Evolutionary conservation across 2,888 invertebrate genomes (phyloP).

Genomic region (Melanotus villosus): DNA sequence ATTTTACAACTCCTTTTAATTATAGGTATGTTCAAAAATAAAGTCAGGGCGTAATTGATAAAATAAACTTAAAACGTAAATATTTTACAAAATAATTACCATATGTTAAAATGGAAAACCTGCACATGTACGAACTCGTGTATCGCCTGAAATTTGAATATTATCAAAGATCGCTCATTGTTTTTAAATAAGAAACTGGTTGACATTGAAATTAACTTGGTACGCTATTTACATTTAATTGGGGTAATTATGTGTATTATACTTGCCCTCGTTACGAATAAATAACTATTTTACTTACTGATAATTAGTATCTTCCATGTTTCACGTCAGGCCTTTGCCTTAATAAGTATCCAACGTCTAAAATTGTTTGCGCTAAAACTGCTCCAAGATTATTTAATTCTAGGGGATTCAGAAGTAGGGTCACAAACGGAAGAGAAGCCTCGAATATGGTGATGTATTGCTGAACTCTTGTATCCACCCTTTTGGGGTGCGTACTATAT

Average conservation of each 20-base stretch:
- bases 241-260: neutral
- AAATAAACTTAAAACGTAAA: too few relatives aligned
- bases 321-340: too few relatives aligned
- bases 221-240: neutral
- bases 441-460: slow-evolving; percentile 50
- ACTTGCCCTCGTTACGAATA: neutral
- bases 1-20: too few relatives aligned
- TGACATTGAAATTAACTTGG: too few relatives aligned
- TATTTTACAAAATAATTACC: too few relatives aligned
- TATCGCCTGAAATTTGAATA: too few relatives aligned
- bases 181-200: too few relatives aligned
- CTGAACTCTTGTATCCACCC: slow-evolving; percentile 49
- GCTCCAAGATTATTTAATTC: slow-evolving; percentile 44
- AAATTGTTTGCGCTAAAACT: slow-evolving; percentile 42
- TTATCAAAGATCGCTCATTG: too few relatives aligned
- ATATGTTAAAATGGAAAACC: too few relatives aligned
- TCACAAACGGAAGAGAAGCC: slow-evolving; percentile 48
- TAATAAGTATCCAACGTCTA: neutral
- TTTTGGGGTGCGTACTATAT: slow-evolving; percentile 44
- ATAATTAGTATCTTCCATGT: neutral
- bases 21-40: too few relatives aligned
- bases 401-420: slow-evolving; percentile 44
- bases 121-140: too few relatives aligned
- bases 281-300: neutral
- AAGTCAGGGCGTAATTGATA: too few relatives aligned